phyloP scores from a whole-genome alignment of 1,140 invertebrate genomes.

The Ylistrum balloti region DNA sequence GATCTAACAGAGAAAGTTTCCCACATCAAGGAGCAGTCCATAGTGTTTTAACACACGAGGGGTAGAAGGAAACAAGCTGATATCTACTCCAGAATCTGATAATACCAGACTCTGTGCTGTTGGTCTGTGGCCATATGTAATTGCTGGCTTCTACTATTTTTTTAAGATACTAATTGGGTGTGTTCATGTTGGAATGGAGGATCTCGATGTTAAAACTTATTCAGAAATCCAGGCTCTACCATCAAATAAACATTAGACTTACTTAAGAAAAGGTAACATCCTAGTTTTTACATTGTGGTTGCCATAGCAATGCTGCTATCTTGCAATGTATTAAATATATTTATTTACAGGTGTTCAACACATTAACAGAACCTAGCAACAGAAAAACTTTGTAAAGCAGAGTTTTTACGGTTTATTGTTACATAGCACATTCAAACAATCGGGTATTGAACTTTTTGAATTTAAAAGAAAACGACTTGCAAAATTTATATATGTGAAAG shows the following conservation, averaged over 20 bases:
- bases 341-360: constrained; percentile 34
- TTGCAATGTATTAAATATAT: constrained; percentile 20
- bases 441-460: neutral
- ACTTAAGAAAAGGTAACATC: neutral
- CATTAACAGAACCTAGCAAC: constrained; percentile 24
- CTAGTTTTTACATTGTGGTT: neutral
- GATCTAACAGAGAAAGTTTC: no score
- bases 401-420: neutral
- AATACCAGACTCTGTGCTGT: no score
- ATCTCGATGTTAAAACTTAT: neutral
- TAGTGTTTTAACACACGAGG: no score
- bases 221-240: neutral
- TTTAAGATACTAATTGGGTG: neutral
- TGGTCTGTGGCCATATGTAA: neutral
- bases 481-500: no score
- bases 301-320: constrained; percentile 12
- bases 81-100: no score
- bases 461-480: no score
- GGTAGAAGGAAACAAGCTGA: no score
- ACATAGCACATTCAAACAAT: neutral
- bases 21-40: no score
- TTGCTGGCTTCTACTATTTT: neutral
- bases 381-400: neutral
- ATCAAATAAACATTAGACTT: constrained; percentile 40
- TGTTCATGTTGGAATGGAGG: neutral